Conservation (phyloP, 2,113 vertebrate genomes). For the Antigone vipio region DNA sequence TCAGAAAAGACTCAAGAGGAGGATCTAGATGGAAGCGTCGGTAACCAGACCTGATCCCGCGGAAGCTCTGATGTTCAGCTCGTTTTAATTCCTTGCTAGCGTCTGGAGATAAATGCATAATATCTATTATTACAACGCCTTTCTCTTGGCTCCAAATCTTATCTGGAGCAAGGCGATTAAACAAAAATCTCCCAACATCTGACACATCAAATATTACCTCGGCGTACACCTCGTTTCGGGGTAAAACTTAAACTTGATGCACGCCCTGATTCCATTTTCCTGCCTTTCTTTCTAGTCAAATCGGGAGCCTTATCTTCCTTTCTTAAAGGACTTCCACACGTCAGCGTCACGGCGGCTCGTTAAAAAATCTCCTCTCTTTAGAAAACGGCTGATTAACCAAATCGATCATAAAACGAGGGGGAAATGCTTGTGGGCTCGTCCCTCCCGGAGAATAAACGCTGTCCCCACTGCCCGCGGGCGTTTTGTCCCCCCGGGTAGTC, state of each 20-base stretch:
- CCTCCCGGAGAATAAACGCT: not conserved
- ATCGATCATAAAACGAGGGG: not conserved
- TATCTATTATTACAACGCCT: not conserved
- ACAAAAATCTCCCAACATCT: not conserved
- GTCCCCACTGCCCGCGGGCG: fast-evolving
- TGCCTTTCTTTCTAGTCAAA: not conserved
- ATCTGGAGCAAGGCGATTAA: not conserved
- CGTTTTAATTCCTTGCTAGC: not conserved
- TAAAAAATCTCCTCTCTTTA: not conserved
- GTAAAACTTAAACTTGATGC: not conserved
- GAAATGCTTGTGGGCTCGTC: not conserved
- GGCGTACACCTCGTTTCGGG: not conserved
- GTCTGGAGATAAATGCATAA: not conserved
- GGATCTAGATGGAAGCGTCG: not conserved
- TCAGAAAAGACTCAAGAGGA: not conserved
- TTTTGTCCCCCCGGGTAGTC: not conserved
- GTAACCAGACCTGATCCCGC: not conserved
- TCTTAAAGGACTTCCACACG: not conserved
- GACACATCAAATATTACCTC: not conserved
- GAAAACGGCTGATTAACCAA: not conserved
- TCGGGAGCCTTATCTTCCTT: not conserved
- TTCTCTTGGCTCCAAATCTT: not conserved
- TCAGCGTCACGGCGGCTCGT: not conserved
- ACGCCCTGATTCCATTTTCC: not conserved
- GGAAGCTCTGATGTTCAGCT: not conserved